Percentiles rank a stretch among this genome's conserved stretches.
Conservation (phyloP, 2,888 invertebrate genomes). For the Pseudococcus jackbeardsleyi region DNA sequence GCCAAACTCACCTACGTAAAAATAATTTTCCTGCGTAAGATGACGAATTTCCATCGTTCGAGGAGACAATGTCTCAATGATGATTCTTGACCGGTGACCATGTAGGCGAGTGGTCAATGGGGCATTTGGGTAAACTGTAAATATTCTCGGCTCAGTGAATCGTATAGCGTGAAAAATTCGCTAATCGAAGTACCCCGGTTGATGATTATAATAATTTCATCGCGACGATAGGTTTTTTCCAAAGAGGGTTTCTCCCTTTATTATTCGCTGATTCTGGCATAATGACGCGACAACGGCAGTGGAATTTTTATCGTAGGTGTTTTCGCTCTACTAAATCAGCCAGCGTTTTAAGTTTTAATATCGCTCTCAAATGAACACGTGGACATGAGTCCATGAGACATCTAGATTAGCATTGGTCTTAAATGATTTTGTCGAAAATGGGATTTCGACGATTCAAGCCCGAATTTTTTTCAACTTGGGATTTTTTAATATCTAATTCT, state of each 20-base stretch:
- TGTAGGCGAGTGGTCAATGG: not conserved
- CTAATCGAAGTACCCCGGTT: not conserved
- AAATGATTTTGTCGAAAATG: too few species aligned
- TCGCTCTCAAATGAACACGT: too few species aligned
- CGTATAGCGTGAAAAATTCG: conserved; percentile 9
- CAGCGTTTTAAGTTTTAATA: not conserved
- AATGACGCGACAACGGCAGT: not conserved
- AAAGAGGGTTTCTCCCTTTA: not conserved
- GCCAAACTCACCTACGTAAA: not conserved
- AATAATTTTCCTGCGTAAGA: not conserved
- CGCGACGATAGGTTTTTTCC: not conserved
- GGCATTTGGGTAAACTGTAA: not conserved
- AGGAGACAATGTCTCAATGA: not conserved
- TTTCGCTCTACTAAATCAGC: not conserved
- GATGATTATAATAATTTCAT: not conserved
- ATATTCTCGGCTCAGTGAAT: conserved; percentile 21
- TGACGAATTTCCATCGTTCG: not conserved
- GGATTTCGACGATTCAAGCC: too few species aligned
- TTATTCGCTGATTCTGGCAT: not conserved
- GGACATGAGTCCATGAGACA: not conserved
- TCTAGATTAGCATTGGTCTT: too few species aligned
- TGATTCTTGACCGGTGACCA: not conserved
- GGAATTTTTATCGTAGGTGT: not conserved
- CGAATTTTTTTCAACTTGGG: too few species aligned
- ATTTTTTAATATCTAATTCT: too few species aligned